These are phyloP conservation scores for Geococcyx californianus DNA, from an alignment of 2,113 vertebrate genomes.

Conservation along the genomic window DNA sequence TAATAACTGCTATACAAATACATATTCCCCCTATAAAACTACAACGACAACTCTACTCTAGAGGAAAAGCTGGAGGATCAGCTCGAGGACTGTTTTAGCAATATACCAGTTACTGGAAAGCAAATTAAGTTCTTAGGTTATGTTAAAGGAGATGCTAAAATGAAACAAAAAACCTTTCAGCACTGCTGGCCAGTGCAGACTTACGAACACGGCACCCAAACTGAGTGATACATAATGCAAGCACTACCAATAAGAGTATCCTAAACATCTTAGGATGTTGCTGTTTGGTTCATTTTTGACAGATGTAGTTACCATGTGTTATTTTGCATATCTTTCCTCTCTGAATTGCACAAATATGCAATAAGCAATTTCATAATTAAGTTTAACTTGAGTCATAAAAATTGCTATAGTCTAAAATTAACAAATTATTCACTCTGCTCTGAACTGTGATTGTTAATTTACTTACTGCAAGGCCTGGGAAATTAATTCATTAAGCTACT, in stretches of 20 bases:
- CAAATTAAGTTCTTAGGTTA: neutral
- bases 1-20: neutral
- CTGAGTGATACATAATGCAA: neutral
- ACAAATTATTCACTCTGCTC: conserved; percentile 12
- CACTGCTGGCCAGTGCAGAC: neutral
- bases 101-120: neutral
- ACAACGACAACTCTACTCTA: neutral
- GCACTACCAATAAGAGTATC: neutral
- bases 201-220: neutral
- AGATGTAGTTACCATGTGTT: neutral
- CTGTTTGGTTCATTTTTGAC: neutral
- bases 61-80: neutral
- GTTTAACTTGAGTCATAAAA: conserved; percentile 27
- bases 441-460: conserved; percentile 35
- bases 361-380: conserved; percentile 29
- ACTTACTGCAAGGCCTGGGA: conserved; percentile 28
- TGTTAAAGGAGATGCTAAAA: neutral
- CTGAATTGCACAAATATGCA: conserved; percentile 2
- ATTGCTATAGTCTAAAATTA: neutral
- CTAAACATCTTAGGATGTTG: neutral
- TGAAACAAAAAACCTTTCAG: neutral
- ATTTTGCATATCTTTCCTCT: neutral
- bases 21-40: neutral
- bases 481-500: conserved; percentile 45
- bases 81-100: neutral